phyloP scores from a whole-genome alignment of 2,113 vertebrate genomes.

The Dipodomys stephensi region DNA sequence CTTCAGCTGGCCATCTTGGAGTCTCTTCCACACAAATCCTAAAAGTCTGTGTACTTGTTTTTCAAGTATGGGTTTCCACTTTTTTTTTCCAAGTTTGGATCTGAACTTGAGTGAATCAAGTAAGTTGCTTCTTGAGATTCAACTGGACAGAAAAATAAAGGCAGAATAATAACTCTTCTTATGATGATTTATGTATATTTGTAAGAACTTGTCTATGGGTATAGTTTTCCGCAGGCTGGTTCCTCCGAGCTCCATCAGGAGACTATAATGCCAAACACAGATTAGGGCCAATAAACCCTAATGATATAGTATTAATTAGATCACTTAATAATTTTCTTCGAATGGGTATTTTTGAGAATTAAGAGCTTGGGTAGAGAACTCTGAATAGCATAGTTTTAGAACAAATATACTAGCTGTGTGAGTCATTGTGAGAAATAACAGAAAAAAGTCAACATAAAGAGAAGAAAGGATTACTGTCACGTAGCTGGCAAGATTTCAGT shows the following conservation, averaged over 20 bases:
- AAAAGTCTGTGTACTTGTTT: background rate
- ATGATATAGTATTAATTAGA: background rate
- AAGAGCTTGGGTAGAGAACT: background rate
- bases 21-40: background rate
- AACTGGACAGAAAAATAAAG: background rate
- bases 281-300: background rate
- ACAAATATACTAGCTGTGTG: background rate
- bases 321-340: background rate
- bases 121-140: background rate
- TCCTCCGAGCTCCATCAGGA: background rate
- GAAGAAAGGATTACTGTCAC: background rate
- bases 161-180: background rate
- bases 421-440: background rate
- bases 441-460: background rate
- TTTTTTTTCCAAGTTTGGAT: background rate
- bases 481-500: no score
- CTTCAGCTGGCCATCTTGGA: background rate
- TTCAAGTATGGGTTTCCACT: background rate
- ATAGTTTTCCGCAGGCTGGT: background rate
- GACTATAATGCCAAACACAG: background rate
- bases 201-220: background rate
- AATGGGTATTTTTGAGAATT: constrained; percentile 2
- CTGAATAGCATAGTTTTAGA: background rate
- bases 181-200: background rate
- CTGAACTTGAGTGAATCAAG: background rate